A percentile compares a stretch with the other conserved stretches of the same genome.
Evolutionary conservation across 2,888 invertebrate species (phyloP).

Genomic region (Stenotaenia linearis): DNA sequence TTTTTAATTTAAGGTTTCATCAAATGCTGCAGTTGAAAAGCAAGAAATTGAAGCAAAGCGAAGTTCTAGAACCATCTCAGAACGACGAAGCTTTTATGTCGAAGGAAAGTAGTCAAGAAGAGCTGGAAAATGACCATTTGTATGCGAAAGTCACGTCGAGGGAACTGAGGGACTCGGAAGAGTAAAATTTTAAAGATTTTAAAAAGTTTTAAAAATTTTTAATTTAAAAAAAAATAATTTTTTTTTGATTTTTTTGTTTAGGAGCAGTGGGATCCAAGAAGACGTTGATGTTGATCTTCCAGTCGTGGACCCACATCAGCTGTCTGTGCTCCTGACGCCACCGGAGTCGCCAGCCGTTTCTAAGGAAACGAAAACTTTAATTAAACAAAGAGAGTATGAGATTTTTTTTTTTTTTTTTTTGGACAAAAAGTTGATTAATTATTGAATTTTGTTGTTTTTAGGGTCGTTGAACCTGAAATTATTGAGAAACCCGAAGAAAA

Average conservation of each 20-base stretch:
- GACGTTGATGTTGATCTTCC: conserved; percentile 52
- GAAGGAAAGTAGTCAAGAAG: conserved; percentile 56
- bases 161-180: conserved; percentile 46
- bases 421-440: neutral
- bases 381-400: neutral
- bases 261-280: conserved; percentile 56
- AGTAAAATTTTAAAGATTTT: conserved; percentile 41
- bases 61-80: conserved; percentile 50
- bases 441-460: neutral
- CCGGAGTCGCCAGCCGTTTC: conserved; percentile 13
- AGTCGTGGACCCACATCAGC: conserved; percentile 31
- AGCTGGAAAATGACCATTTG: conserved; percentile 45
- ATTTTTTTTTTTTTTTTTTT: neutral
- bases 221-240: conserved; percentile 5
- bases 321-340: neutral
- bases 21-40: conserved; percentile 63
- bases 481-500: neutral
- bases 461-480: neutral
- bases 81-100: conserved; percentile 54
- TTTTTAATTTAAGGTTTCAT: conserved; percentile 4
- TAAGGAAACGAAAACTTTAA: neutral
- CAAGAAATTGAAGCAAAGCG: conserved; percentile 61
- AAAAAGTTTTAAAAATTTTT: neutral
- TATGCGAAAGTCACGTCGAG: conserved; percentile 36
- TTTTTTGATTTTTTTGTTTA: conserved; percentile 43